Evolutionary conservation across 1,140 invertebrate species (phyloP).

Genomic region (Meteorus sp.): DNA sequence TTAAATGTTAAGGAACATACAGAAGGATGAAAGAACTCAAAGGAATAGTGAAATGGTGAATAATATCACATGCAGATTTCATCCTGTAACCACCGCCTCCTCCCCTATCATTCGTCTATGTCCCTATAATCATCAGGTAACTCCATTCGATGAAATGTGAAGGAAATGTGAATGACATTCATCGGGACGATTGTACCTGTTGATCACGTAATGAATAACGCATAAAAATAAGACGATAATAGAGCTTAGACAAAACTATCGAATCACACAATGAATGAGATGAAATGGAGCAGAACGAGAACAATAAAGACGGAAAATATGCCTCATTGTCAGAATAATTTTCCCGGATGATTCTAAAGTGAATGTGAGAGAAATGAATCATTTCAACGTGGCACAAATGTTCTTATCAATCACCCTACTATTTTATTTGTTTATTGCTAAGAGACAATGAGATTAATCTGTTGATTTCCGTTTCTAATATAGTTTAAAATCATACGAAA

Average conservation of each 20-base stretch:
- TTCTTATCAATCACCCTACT: neutral
- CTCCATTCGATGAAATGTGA: too few relatives aligned
- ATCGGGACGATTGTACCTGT: constrained; percentile 11
- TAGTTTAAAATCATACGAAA: constrained; percentile 18
- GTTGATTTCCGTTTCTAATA: neutral
- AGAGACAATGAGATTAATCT: neutral
- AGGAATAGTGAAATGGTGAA: too few relatives aligned
- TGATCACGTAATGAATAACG: constrained; percentile 1
- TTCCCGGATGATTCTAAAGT: neutral
- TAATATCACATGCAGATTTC: too few relatives aligned
- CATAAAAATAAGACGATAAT: constrained; percentile 3
- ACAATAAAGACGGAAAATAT: too few relatives aligned
- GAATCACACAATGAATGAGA: neutral
- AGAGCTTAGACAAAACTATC: neutral
- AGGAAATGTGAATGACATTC: neutral
- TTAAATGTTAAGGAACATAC: too few relatives aligned
- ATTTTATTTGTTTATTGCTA: neutral
- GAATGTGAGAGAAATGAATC: neutral
- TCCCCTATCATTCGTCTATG: too few relatives aligned
- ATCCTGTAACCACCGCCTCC: too few relatives aligned
- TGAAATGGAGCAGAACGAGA: neutral
- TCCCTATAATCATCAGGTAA: too few relatives aligned
- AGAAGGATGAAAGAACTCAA: too few relatives aligned
- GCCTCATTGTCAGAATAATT: neutral
- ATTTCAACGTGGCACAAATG: constrained; percentile 10